phyloP scores from a whole-genome alignment of 2,113 vertebrate species.

The Heterotilapia buettikoferi region DNA sequence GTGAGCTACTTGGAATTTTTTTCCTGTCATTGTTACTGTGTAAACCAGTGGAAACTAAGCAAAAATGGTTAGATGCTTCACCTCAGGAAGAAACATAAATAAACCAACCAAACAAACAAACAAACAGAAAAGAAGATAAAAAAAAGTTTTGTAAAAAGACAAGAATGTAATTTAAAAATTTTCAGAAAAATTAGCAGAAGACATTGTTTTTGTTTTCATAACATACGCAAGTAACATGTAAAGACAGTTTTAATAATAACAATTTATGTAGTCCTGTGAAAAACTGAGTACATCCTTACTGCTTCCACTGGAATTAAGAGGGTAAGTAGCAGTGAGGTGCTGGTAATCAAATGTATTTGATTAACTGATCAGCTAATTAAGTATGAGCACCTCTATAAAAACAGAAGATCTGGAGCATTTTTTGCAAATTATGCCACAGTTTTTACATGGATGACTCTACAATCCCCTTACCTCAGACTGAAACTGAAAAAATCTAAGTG shows the following conservation, averaged over 20 bases:
- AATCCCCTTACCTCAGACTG: not conserved
- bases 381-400: not conserved
- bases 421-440: not conserved
- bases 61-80: not conserved
- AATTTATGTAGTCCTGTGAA: not conserved
- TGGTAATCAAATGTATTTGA: not conserved
- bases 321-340: not conserved
- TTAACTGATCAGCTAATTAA: not conserved
- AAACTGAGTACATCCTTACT: not conserved
- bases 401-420: not conserved
- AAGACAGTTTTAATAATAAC: not conserved
- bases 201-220: not conserved
- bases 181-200: not conserved
- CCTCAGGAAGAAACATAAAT: not conserved
- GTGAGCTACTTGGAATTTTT: not conserved
- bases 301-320: not conserved
- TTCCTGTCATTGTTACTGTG: slow-evolving; percentile 10
- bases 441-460: not conserved
- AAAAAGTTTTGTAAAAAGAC: not conserved
- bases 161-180: not conserved
- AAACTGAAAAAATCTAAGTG: not conserved
- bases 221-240: not conserved
- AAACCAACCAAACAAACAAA: not conserved
- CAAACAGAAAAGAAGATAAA: not conserved
- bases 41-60: not conserved